A percentile compares a stretch with the other conserved stretches of the same genome.
Conservation (phyloP, 2,888 invertebrate species). For the Diplazon laetatorius region DNA sequence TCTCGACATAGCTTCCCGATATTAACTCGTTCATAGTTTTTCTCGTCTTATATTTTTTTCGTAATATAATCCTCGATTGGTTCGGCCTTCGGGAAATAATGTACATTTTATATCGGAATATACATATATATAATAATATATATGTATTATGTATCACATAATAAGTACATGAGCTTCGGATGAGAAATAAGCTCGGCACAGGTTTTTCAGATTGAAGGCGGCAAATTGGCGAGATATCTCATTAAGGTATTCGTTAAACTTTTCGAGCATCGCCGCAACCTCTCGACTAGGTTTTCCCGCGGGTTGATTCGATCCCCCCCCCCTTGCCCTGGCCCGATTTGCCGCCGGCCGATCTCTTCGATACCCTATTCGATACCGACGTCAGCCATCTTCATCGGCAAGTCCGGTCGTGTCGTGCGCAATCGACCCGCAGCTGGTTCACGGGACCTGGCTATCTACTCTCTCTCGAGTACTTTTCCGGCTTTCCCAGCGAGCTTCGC, state of each 20-base stretch:
- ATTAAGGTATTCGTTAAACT: constrained; percentile 44
- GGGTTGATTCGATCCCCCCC: too few relatives aligned
- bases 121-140: too few relatives aligned
- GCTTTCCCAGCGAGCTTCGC: constrained; percentile 37
- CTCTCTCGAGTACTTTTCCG: constrained; percentile 48
- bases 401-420: constrained; percentile 23
- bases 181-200: constrained; percentile 9
- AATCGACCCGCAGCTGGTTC: constrained; percentile 53
- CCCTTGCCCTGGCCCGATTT: background rate
- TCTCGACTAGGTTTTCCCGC: background rate
- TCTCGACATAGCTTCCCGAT: constrained; percentile 37
- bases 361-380: constrained; percentile 39
- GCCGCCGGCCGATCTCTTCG: constrained; percentile 31
- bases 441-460: constrained; percentile 37
- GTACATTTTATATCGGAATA: constrained; percentile 32
- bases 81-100: background rate
- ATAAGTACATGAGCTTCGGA: constrained; percentile 7
- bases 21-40: constrained; percentile 36
- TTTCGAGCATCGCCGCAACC: constrained; percentile 11
- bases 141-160: too few relatives aligned
- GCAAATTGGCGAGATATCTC: constrained; percentile 48
- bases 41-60: constrained; percentile 8
- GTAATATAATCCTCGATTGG: background rate
- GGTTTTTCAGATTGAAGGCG: constrained; percentile 22
- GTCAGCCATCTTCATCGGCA: constrained; percentile 53